Evolutionary conservation across 1,140 invertebrate genomes (phyloP), one percentile per base, ranked within the genome.

Genomic region (Danaus plexippus): DNA sequence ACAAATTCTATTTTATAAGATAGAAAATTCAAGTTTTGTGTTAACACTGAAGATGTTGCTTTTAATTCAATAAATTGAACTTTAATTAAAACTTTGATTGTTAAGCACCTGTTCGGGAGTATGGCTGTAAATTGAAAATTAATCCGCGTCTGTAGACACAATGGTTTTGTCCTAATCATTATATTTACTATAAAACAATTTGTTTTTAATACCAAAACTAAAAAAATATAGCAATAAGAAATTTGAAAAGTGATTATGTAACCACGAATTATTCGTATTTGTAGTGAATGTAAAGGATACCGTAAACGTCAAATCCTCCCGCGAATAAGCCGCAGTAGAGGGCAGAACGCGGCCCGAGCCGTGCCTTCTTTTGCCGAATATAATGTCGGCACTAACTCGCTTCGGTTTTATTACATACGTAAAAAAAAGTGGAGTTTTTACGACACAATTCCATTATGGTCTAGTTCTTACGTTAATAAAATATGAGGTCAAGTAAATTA

Each of bases 301-400:
- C 67, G 71, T 66, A 74, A 80, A 72, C 68, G 68, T 63, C 63
- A 75, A 71, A 68, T 54, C 61, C 67, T 71, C 66, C 63, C 62
- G 63, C 61, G 60, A 48, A 32, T 32, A 46, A 43, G 51, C 66
- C 73, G 73, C 79, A 85, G 82, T 85, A 58, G 64, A 74, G 69
- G 74, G 79, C 67, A 61, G 71, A 72, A 57, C 74, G 82, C 77
- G 67, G 63, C 50, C 47, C 59, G 53, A 45, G 69, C 54, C 69
- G 80, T 60, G 67, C 62, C 59, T 50, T 57, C 54, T 62, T 42
- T 47, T 42, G 11, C 41, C 43, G 12, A 40, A 11, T 11, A 55
- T 42, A 10, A 64, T 66, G 63, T 57, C 62, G 43, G 50, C 56
- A 59, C 46, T 45, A 57, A 64, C 57, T 61, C 42, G 54, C 48